These are phyloP conservation scores for Adrianichthys oophorus DNA, from an alignment of 2,797 vertebrate genomes.

Conservation along the genomic window DNA sequence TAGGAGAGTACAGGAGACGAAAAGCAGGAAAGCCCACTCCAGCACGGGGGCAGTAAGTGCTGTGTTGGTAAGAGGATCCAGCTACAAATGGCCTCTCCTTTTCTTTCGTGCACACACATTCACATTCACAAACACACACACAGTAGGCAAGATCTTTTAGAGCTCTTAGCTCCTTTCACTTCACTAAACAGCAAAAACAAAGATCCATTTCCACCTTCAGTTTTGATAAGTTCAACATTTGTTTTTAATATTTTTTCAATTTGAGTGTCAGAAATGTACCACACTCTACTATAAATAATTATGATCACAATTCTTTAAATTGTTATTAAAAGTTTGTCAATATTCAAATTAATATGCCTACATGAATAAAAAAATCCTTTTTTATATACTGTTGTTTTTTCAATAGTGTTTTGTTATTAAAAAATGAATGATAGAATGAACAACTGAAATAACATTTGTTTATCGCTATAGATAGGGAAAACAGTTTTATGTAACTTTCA, in stretches of 20 bases:
- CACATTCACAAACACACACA: constrained; percentile 21
- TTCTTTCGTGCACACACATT: constrained; percentile 30
- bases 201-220: constrained; percentile 21
- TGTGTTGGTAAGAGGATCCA: constrained; percentile 52
- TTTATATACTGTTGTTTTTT: too few species aligned
- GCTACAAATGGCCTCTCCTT: constrained; percentile 68
- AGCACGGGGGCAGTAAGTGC: constrained; percentile 65
- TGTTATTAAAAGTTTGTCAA: too few species aligned
- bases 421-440: too few species aligned
- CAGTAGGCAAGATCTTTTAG: constrained; percentile 63
- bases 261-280: neutral
- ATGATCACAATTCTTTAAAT: too few species aligned
- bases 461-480: too few species aligned
- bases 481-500: too few species aligned
- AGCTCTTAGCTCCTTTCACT: constrained; percentile 51
- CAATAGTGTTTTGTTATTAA: too few species aligned
- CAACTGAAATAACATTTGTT: too few species aligned
- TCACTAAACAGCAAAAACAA: constrained; percentile 42
- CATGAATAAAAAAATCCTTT: too few species aligned
- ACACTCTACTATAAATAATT: neutral
- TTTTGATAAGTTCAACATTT: constrained; percentile 8
- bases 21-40: constrained; percentile 65
- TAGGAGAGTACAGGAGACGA: constrained; percentile 33
- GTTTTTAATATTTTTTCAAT: neutral
- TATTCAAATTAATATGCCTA: too few species aligned